Base-by-base conservation (phyloP, 2,888 invertebrate species). In the Gastracanthus pulcherrimus region DNA sequence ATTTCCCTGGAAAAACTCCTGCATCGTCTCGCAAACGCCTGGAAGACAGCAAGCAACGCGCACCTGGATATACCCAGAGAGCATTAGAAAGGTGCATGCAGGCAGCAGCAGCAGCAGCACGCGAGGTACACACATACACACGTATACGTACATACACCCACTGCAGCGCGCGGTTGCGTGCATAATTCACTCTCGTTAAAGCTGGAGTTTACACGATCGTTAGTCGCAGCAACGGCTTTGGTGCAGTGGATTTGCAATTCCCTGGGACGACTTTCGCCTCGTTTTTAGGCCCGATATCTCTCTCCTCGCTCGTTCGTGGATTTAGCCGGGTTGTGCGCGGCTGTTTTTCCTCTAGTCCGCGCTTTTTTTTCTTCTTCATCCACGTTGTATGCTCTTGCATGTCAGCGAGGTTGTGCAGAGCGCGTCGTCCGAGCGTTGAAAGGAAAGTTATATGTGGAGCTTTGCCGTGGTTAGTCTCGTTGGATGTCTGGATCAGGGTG, bases 161-260 rank as follows among this genome's bases (percentile, higher is more conserved):
- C 26, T 6, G n/a, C 9, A 7, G 31, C 36, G 41, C 55, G 51
- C 36, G 34, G 41, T 51, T 34, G 76, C 70, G 80, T 66, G 80
- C 76, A 80, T 76, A 76, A 80, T 76, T 80, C 76, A 76, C 62
- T 62, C 76, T 76, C 55, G 76, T 76, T 80, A 79, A 74, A 79
- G 48, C 72, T 58, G 60, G 45, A 74, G 55, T 75, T 64, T 79
- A 70, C 38, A 64, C 45, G 36, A 72, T 78, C 71, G 70, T 71
- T 66, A 70, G 36, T 58, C 67, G 36, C 70, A n/a, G n/a, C n/a
- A n/a, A n/a, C n/a, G n/a, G n/a, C n/a, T n/a, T n/a, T n/a, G n/a
- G n/a, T n/a, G n/a, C n/a, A n/a, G n/a, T 26, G 55, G 72, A 72
- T 72, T 72, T 72, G 41, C 72, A 64, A 78, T 64, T 71, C 64